Evolutionary conservation across 2,113 vertebrate species (phyloP), one percentile per base, ranked within the genome.

Genomic region (Otolemur garnettii): DNA sequence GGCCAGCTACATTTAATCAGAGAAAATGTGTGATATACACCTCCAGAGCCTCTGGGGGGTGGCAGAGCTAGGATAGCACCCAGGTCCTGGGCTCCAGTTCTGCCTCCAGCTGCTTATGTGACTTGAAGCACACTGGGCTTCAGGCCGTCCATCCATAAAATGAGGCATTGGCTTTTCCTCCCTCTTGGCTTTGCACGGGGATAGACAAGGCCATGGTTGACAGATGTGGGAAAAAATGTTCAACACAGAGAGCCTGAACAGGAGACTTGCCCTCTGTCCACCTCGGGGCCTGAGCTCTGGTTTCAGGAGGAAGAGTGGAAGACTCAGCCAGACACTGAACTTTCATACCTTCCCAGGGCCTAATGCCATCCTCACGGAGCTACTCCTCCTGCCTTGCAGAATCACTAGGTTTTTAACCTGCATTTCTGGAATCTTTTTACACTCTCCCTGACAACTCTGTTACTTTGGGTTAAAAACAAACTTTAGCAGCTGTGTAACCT

Each of bases 391-490:
- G 45, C 59, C 69, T 80, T 5, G 2, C 12, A 60, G 71, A 94
- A 80, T n/a, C 21, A 2, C 28, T 9, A 35, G 53, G 59, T 71
- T 72, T 83, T 80, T 90, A 89, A 59, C 95, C 87, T 81, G 87
- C 38, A 3, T 81, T 97, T 96, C 95, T 94, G 80, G 86, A 82
- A 97, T 79, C 91, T 83, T 91, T 88, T 72, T 64, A 93, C 18
- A 80, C 82, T 60, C 77, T 83, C 64, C 69, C 69, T 94, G 86
- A 94, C 71, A 94, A 91, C n/a, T 92, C 88, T 84, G 87, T 95
- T 95, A 93, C 95, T 96, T 94, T 95, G 87, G 95, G 97, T 97
- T 97, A 91, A 94, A 98, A 95, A 92, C 97, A 93, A 97, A 96
- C 86, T 90, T 95, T 85, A 90, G 90, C 77, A 90, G 83, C 79